These are phyloP conservation scores for Metellina segmentata DNA, from an alignment of 2,888 invertebrate genomes.

Conservation along the genomic window DNA sequence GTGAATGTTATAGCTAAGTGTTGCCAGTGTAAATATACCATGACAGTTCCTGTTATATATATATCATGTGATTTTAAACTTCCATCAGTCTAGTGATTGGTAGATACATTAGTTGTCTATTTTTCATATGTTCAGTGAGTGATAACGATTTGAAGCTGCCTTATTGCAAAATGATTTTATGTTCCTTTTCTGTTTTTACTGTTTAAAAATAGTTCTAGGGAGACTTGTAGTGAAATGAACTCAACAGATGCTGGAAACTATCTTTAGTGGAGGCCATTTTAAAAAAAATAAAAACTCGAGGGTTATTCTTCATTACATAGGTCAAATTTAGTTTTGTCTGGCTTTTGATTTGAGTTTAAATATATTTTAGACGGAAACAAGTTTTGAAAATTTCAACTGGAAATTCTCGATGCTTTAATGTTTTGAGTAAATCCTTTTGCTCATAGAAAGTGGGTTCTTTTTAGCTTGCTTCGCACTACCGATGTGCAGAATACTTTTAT, in stretches of 20 bases:
- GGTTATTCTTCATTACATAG: too few relatives aligned
- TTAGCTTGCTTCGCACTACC: too few relatives aligned
- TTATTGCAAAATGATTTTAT: constrained; percentile 58
- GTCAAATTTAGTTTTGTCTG: too few relatives aligned
- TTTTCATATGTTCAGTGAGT: constrained; percentile 58
- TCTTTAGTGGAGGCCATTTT: too few relatives aligned
- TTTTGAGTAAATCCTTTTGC: too few relatives aligned
- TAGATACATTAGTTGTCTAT: constrained; percentile 61
- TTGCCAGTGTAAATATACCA: constrained; percentile 66
- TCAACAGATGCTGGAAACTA: background rate
- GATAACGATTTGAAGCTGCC: constrained; percentile 62
- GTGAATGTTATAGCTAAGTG: constrained; percentile 7
- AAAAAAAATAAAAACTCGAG: too few relatives aligned
- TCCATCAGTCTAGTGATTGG: constrained; percentile 18
- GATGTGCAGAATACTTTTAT: too few relatives aligned
- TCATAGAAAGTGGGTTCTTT: too few relatives aligned
- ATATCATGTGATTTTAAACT: constrained; percentile 62
- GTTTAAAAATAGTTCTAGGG: background rate
- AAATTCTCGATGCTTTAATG: too few relatives aligned
- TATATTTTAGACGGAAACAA: too few relatives aligned
- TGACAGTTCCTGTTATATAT: constrained; percentile 72
- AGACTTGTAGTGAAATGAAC: background rate
- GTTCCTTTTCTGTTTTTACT: constrained; percentile 18
- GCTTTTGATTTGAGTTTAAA: too few relatives aligned
- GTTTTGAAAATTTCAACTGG: too few relatives aligned